Conservation (phyloP, 37 sponge, comb jelly and placozoan species). For the Spongilla lacustris region DNA sequence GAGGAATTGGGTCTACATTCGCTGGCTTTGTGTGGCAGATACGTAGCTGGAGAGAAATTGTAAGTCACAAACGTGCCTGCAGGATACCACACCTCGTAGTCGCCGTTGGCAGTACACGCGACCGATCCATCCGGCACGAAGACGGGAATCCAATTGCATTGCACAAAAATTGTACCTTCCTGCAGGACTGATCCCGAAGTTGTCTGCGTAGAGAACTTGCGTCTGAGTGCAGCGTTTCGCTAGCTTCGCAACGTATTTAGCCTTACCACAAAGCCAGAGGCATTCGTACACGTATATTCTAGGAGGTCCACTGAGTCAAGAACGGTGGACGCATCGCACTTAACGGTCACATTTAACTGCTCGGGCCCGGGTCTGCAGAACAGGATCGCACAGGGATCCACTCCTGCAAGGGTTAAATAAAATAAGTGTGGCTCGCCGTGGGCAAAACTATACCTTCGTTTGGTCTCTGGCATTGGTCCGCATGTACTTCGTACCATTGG, state of each 20-base stretch:
- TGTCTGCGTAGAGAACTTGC: background rate
- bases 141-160: background rate
- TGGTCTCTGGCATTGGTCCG: background rate
- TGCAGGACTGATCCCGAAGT: background rate
- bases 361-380: background rate
- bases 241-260: background rate
- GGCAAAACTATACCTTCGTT: background rate
- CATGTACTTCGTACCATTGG: background rate
- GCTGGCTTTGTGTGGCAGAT: background rate
- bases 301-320: background rate
- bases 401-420: too few species aligned
- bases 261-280: background rate
- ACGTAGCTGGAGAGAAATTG: background rate
- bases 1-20: too few species aligned
- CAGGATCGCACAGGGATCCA: background rate
- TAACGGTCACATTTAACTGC: background rate
- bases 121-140: background rate
- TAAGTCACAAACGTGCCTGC: background rate
- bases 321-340: background rate
- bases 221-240: background rate
- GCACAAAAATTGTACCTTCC: background rate
- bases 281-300: background rate
- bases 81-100: background rate
- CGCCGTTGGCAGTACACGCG: background rate
- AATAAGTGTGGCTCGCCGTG: background rate